Evolutionary conservation across 2,797 vertebrate species (phyloP).

Genomic region (Selene dorsalis): DNA sequence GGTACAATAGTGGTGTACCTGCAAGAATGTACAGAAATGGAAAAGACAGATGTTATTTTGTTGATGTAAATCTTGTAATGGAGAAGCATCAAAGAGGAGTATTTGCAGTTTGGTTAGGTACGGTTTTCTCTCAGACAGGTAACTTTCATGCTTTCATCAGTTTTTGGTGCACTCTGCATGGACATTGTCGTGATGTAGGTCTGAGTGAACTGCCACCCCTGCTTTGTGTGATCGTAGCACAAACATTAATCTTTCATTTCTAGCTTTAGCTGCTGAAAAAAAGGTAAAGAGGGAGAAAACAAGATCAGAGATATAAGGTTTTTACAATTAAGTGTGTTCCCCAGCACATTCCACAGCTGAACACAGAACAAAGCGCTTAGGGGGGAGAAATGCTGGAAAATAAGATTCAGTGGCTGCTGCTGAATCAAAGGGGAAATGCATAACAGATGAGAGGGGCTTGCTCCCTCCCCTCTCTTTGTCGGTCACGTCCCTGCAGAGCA

Average conservation of each 20-base stretch:
- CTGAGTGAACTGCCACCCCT: conserved; percentile 13
- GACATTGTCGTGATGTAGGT: conserved; percentile 15
- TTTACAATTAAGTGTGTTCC: conserved; percentile 62
- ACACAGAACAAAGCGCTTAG: conserved; percentile 74
- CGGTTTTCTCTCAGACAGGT: conserved; percentile 22
- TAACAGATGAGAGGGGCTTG: conserved; percentile 82
- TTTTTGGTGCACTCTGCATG: conserved; percentile 16
- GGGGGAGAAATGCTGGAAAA: conserved; percentile 80
- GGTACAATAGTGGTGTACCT: background rate
- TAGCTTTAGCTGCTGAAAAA: conserved; percentile 27
- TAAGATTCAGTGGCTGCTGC: conserved; percentile 79
- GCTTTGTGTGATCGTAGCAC: conserved; percentile 42
- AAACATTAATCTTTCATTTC: conserved; percentile 20
- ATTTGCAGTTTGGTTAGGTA: conserved; percentile 11
- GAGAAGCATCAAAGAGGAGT: background rate
- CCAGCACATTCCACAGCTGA: conserved; percentile 71
- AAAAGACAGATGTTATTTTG: background rate
- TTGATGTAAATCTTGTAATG: background rate
- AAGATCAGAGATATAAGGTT: conserved; percentile 50
- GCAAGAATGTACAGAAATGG: background rate
- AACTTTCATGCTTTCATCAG: conserved; percentile 6
- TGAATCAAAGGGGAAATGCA: conserved; percentile 84
- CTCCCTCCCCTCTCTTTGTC: conserved; percentile 77
- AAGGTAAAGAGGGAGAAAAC: conserved; percentile 50
- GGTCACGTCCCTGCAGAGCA: conserved; percentile 81